Evolutionary conservation across 2,888 invertebrate species (phyloP).

Genomic region (Perizoma affinitatum): DNA sequence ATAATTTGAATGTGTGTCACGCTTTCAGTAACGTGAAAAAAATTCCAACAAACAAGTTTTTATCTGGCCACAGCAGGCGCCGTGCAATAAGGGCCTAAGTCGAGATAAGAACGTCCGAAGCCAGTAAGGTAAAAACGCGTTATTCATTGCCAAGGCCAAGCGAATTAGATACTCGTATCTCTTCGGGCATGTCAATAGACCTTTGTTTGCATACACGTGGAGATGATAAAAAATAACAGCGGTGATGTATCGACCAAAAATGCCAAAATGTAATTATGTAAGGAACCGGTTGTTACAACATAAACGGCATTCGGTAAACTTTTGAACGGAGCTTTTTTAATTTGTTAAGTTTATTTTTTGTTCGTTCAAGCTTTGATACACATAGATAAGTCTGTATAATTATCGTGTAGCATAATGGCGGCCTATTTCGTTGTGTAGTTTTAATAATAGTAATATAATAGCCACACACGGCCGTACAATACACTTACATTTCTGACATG

Average conservation of each 20-base stretch:
- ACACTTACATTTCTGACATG: too few relatives aligned
- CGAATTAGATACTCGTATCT: constrained; percentile 78
- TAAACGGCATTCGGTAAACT: constrained; percentile 9
- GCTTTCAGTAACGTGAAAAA: constrained; percentile 37
- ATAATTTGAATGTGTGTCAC: constrained; percentile 39
- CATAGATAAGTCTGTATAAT: constrained; percentile 15
- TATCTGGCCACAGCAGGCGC: constrained; percentile 42
- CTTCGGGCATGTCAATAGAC: constrained; percentile 70
- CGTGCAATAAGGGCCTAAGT: constrained; percentile 57
- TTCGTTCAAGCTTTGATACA: constrained; percentile 15
- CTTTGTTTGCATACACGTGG: constrained; percentile 70
- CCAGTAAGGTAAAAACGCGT: constrained; percentile 68
- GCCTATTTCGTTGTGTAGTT: constrained; percentile 4
- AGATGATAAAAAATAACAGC: constrained; percentile 58
- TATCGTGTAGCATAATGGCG: constrained; percentile 17
- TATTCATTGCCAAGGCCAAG: constrained; percentile 82
- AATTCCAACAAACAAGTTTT: constrained; percentile 45
- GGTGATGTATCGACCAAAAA: constrained; percentile 26
- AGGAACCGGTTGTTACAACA: constrained; percentile 19
- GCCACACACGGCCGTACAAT: too few relatives aligned
- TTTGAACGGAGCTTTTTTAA: constrained; percentile 19
- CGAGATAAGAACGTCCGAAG: constrained; percentile 53
- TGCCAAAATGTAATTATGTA: constrained; percentile 23
- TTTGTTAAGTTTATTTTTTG: constrained; percentile 20
- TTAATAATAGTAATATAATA: too few relatives aligned